Conservation (phyloP, 2,113 vertebrate genomes). For the Sinocyclocheilus anshuiensis region DNA sequence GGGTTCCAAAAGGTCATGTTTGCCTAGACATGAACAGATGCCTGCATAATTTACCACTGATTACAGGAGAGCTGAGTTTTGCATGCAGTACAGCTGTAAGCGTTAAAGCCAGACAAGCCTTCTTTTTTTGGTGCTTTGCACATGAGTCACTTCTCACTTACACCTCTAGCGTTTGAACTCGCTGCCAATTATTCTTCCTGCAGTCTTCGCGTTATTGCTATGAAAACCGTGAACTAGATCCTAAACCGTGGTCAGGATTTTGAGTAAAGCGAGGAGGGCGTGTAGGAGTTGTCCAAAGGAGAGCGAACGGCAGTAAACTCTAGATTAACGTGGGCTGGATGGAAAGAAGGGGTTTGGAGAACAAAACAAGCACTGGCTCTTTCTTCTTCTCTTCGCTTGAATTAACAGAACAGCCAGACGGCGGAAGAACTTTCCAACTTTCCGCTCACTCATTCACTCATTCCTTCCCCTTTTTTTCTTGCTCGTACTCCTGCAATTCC, state of each 20-base stretch:
- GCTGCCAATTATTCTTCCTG: constrained; percentile 58
- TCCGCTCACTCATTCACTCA: constrained; percentile 40
- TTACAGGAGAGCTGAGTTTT: constrained; percentile 1
- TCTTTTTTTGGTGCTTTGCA: constrained; percentile 56
- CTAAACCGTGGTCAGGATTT: constrained; percentile 47
- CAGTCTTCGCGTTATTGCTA: constrained; percentile 55
- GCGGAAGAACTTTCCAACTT: constrained; percentile 42
- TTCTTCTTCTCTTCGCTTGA: constrained; percentile 27
- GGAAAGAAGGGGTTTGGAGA: background rate
- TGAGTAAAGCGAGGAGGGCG: constrained; percentile 22
- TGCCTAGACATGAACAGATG: constrained; percentile 30
- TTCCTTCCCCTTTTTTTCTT: constrained; percentile 47
- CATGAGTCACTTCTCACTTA: constrained; percentile 62
- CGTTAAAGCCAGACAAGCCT: constrained; percentile 30
- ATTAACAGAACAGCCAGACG: constrained; percentile 34
- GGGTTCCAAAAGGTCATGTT: constrained; percentile 20
- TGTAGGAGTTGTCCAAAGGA: constrained; percentile 23
- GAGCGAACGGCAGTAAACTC: background rate
- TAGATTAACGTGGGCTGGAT: constrained; percentile 26
- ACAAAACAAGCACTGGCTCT: constrained; percentile 5
- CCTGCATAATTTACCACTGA: constrained; percentile 26
- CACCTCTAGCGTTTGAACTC: constrained; percentile 51
- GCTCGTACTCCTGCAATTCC: constrained; percentile 48
- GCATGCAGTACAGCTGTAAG: constrained; percentile 26
- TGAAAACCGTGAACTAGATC: constrained; percentile 43